A percentile compares a stretch with the other conserved stretches of the same genome.
These are phyloP conservation scores for Eriosoma lanigerum DNA, from an alignment of 1,140 invertebrate genomes.

Conservation along the genomic window DNA sequence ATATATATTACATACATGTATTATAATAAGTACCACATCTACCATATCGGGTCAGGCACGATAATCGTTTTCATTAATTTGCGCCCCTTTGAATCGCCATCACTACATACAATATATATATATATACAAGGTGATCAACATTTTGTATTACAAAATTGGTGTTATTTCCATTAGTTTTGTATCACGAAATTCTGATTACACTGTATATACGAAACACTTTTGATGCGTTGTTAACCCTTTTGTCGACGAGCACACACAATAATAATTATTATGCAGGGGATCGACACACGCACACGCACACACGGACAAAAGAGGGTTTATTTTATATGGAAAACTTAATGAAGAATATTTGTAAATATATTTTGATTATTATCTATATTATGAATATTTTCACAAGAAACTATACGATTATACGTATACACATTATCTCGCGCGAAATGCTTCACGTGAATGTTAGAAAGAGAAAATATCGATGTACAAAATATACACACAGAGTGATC, in stretches of 20 bases:
- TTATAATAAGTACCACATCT: neutral
- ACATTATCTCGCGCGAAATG: neutral
- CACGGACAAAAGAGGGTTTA: constrained; percentile 6
- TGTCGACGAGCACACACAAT: neutral
- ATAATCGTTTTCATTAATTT: constrained; percentile 25
- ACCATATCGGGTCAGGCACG: neutral
- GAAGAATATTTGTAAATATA: constrained; percentile 20
- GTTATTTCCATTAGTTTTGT: neutral
- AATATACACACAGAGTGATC: too few species aligned
- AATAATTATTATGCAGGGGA: constrained; percentile 27
- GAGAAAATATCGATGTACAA: neutral
- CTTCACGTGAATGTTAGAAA: neutral
- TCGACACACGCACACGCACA: neutral
- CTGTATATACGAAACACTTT: neutral
- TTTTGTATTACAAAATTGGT: too few species aligned
- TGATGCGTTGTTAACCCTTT: neutral
- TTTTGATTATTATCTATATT: too few species aligned
- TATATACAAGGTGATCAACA: too few species aligned
- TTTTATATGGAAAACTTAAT: constrained; percentile 20
- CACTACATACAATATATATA: too few species aligned
- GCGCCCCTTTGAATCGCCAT: neutral
- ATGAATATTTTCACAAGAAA: constrained; percentile 13
- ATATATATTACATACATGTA: neutral
- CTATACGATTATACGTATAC: neutral
- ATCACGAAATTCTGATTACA: too few species aligned